Evolutionary conservation across 2,797 vertebrate species (phyloP).

Genomic region (Micrastur ruficollis): DNA sequence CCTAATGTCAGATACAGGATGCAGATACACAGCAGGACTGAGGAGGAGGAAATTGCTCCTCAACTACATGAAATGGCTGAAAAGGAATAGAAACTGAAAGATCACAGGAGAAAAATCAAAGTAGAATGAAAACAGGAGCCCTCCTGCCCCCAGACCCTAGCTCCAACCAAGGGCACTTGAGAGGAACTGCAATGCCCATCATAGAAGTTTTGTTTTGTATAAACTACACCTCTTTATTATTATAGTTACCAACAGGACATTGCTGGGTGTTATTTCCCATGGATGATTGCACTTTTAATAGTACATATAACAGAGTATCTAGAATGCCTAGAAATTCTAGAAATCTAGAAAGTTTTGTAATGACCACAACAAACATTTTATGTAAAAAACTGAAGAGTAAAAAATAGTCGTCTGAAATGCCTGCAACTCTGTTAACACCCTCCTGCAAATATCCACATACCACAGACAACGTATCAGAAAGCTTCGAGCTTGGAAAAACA

Average conservation of each 20-base stretch:
- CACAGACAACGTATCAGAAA: background rate
- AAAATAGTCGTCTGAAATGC: background rate
- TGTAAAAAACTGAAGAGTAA: background rate
- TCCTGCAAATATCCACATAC: background rate
- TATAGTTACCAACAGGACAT: background rate
- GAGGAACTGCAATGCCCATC: background rate
- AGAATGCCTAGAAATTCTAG: too few species aligned
- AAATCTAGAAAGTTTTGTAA: background rate
- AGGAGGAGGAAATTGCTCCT: background rate
- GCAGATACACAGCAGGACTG: background rate
- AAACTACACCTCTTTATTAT: background rate
- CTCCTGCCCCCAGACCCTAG: background rate
- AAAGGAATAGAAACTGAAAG: background rate
- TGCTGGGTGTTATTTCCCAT: background rate
- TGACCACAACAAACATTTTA: background rate
- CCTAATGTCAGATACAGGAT: background rate
- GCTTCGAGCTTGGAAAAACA: background rate
- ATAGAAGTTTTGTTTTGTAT: background rate
- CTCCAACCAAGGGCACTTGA: background rate
- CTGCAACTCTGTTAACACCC: background rate
- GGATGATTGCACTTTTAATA: background rate
- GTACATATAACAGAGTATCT: background rate
- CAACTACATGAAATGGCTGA: background rate
- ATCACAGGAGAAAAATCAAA: background rate
- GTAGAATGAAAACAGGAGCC: background rate